phyloP scores from a whole-genome alignment of 2,113 vertebrate species.

The Egretta garzetta region DNA sequence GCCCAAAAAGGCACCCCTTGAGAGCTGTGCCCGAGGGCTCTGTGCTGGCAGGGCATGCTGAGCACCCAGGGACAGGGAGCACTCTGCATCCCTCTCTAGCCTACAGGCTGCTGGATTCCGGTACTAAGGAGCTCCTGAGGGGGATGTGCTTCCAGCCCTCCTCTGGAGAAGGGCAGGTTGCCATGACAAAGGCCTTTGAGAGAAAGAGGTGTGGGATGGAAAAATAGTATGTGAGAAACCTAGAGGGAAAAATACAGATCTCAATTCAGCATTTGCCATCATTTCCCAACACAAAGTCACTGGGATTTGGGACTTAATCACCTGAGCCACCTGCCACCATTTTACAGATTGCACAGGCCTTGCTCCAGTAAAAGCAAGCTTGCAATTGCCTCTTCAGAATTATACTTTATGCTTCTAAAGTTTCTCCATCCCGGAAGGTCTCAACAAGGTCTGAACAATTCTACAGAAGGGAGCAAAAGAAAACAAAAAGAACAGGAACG shows the following conservation, averaged over 20 bases:
- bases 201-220: slow-evolving; percentile 53
- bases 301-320: neutral
- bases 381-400: slow-evolving; percentile 1
- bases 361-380: neutral
- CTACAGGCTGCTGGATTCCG: neutral
- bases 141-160: slow-evolving; percentile 43
- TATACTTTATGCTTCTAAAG: neutral
- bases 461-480: neutral
- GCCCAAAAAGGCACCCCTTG: neutral
- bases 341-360: slow-evolving; percentile 21
- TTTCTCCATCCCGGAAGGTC: neutral
- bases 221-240: slow-evolving; percentile 30
- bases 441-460: slow-evolving; percentile 2
- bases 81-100: neutral
- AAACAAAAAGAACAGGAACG: neutral
- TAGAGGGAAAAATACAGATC: neutral
- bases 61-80: neutral
- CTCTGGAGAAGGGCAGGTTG: slow-evolving; percentile 55
- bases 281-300: neutral
- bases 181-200: slow-evolving; percentile 65
- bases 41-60: neutral
- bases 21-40: neutral
- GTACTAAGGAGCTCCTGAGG: slow-evolving; percentile 47
- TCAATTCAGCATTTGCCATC: neutral
- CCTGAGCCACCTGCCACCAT: slow-evolving; percentile 48